Conservation (phyloP, 2,888 invertebrate genomes). For the Aphrophora alni region DNA sequence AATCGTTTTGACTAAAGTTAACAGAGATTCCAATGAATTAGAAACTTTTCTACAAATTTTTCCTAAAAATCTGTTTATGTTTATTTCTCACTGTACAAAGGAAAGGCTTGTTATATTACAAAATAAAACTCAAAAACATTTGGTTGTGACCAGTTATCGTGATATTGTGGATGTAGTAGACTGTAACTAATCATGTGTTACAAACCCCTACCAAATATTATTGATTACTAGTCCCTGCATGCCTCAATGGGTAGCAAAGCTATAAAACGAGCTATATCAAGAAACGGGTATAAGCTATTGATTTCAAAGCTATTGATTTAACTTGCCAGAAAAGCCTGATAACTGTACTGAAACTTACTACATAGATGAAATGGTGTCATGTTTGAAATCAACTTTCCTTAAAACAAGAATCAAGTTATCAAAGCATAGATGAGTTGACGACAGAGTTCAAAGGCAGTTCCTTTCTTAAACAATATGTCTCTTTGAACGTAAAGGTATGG, state of each 20-base stretch:
- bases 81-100: background rate
- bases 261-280: conserved; percentile 45
- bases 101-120: background rate
- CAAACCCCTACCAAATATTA: conserved; percentile 38
- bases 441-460: conserved; percentile 43
- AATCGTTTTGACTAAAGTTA: background rate
- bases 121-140: no score
- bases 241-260: conserved; percentile 43
- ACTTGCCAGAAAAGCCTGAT: conserved; percentile 40
- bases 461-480: conserved; percentile 41
- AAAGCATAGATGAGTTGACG: conserved; percentile 46
- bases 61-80: background rate
- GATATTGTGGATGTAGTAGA: conserved; percentile 31
- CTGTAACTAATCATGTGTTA: conserved; percentile 39
- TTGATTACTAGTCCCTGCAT: conserved; percentile 42
- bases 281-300: conserved; percentile 42
- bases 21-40: background rate
- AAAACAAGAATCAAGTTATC: conserved; percentile 39
- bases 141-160: background rate
- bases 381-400: conserved; percentile 44
- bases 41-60: no score
- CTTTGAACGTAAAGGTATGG: conserved; percentile 45
- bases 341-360: conserved; percentile 44
- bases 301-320: conserved; percentile 47
- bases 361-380: conserved; percentile 44